Evolutionary conservation across 2,888 invertebrate species (phyloP).

Genomic region (Leptodirus hochenwartii): DNA sequence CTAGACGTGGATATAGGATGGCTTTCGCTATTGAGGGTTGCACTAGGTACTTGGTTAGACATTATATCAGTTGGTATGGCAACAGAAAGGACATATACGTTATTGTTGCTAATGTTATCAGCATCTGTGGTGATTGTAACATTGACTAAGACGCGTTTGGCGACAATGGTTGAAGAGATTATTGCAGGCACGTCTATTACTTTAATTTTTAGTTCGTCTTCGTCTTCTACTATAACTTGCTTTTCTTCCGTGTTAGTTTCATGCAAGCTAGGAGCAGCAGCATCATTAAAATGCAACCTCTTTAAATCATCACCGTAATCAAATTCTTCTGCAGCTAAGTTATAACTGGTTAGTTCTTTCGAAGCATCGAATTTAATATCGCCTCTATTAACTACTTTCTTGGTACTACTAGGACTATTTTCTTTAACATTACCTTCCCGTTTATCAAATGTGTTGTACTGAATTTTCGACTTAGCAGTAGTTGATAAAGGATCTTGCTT

Average conservation of each 20-base stretch:
- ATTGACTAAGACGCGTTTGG: slow-evolving; percentile 58
- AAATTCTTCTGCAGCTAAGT: slow-evolving; percentile 15
- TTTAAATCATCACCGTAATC: slow-evolving; percentile 8
- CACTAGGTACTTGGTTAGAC: too few species aligned
- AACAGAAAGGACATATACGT: slow-evolving; percentile 62
- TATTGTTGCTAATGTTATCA: slow-evolving; percentile 33
- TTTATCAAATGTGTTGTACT: slow-evolving; percentile 12
- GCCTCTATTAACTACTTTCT: slow-evolving; percentile 1
- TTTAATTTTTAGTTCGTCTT: slow-evolving; percentile 16
- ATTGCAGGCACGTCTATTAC: slow-evolving; percentile 22
- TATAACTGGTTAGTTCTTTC: slow-evolving; percentile 22
- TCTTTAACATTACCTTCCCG: background rate
- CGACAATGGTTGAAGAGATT: slow-evolving; percentile 21
- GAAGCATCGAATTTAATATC: slow-evolving; percentile 15
- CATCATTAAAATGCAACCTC: too few species aligned
- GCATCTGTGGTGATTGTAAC: slow-evolving; percentile 62
- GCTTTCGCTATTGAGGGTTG: slow-evolving; percentile 8
- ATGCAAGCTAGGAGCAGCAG: slow-evolving; percentile 11
- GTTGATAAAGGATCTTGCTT: slow-evolving; percentile 13
- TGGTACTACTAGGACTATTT: too few species aligned
- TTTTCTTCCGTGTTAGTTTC: slow-evolving; percentile 12
- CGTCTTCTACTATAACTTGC: too few species aligned
- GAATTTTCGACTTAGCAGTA: slow-evolving; percentile 19
- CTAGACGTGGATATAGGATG: slow-evolving; percentile 9
- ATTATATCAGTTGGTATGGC: slow-evolving; percentile 46